Evolutionary conservation across 2,888 invertebrate genomes (phyloP).

Genomic region (Perizoma flavofasciatum): DNA sequence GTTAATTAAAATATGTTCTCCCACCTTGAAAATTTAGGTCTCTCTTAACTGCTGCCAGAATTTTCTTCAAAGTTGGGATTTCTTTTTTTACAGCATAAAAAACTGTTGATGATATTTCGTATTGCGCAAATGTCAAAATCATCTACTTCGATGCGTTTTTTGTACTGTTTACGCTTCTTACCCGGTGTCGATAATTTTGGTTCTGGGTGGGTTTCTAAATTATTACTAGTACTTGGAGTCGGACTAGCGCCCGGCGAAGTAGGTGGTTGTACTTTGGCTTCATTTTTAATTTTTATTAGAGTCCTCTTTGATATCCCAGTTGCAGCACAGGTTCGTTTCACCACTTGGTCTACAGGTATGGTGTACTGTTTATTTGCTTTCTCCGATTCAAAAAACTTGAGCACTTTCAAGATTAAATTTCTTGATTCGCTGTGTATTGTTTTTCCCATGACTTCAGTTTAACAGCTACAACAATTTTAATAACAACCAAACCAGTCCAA

Average conservation of each 20-base stretch:
- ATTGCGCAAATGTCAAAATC: conserved; percentile 31
- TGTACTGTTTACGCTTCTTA: conserved; percentile 30
- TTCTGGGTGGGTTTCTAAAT: no score
- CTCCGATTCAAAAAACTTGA: conserved; percentile 34
- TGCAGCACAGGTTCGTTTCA: conserved; percentile 40
- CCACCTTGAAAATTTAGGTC: no score
- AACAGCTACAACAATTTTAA: no score
- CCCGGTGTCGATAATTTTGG: no score
- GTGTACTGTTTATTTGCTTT: conserved; percentile 31
- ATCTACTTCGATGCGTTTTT: conserved; percentile 19
- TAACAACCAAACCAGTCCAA: no score
- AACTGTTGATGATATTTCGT: conserved; percentile 25
- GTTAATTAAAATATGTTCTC: no score
- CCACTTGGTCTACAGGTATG: conserved; percentile 38
- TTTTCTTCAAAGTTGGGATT: conserved; percentile 38
- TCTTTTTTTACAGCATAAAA: conserved; percentile 27
- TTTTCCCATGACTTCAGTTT: no score
- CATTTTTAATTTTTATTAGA: conserved; percentile 37
- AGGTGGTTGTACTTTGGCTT: no score
- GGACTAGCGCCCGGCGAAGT: no score
- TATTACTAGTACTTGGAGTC: no score
- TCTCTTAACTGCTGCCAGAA: conserved; percentile 30
- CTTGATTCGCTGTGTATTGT: no score
- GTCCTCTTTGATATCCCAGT: conserved; percentile 42
- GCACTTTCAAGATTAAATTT: no score